Base-by-base conservation (phyloP, 2,113 vertebrate genomes). In the Bothrops jararaca region DNA sequence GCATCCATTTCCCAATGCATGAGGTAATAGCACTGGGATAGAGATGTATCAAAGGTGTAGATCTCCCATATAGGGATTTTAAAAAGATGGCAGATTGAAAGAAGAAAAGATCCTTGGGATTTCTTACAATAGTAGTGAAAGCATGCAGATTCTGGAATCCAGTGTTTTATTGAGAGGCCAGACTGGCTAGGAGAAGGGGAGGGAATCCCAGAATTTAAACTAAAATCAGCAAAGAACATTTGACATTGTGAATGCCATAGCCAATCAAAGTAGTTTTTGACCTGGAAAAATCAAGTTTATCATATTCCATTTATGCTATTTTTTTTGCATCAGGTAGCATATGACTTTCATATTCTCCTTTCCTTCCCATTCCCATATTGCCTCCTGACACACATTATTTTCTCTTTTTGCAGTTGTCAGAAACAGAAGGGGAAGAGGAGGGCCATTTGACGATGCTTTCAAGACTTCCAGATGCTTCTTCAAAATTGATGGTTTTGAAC, bases 391-490 rank as follows among this genome's bases (percentile, higher is more conserved):
- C 92, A 92, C 85, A 93, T 45, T 0, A 1, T n/a, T 95, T 95
- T 89, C 93, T 94, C 95, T 94, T 97, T 95, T 94, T 94, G 39
- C 92, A 96, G 93, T 52, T 95, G 93, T 95, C 95, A 88, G 91
- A 96, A 96, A 92, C 90, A 93, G 24, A 86, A 94, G 94, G 69
- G 45, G 54, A 42, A 92, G 74, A 52, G 88, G 92, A 92, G 92
- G 90, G 92, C 96, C 94, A 93, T 95, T 94, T 93, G 94, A 97
- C 88, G 95, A 93, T 96, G 96, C 95, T 95, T 97, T 93, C 95
- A 97, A 95, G 80, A 95, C 96, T 97, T 97, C 93, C 96, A 97
- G 97, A 97, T 96, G 92, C 93, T 97, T 95, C 89, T 96, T 97
- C 97, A 95, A 94, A 97, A 97, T 94, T 96, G 96, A 97, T 97